Evolutionary conservation across 2,113 vertebrate species (phyloP).

Genomic region (Trogon surrucura): DNA sequence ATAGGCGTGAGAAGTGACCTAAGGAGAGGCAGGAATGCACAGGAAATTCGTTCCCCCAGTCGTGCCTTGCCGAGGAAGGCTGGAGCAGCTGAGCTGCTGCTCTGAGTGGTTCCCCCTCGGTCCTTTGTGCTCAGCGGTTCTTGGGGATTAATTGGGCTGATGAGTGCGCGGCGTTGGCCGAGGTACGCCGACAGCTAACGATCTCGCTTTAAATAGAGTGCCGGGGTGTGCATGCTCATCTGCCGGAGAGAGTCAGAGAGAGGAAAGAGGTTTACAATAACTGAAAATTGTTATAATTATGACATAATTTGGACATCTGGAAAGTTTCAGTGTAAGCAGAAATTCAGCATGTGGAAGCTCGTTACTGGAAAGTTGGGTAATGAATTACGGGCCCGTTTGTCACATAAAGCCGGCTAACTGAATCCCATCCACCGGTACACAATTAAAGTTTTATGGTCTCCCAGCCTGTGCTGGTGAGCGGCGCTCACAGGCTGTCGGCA

Average conservation of each 20-base stretch:
- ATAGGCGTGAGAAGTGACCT: not conserved
- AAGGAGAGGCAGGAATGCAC: not conserved
- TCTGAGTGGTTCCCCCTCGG: not conserved
- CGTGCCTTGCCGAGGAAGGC: not conserved
- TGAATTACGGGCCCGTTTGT: constrained; percentile 5
- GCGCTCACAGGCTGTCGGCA: not conserved
- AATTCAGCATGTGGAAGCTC: constrained; percentile 9
- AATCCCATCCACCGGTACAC: not conserved
- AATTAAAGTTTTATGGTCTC: not conserved
- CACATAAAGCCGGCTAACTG: not conserved
- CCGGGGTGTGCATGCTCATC: not conserved
- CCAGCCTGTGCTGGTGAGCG: not conserved
- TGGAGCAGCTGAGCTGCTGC: not conserved
- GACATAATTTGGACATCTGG: constrained; percentile 58
- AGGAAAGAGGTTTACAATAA: constrained; percentile 38
- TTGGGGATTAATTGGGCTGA: not conserved
- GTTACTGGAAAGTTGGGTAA: constrained; percentile 1
- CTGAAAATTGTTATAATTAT: constrained; percentile 37
- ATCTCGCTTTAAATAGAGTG: not conserved
- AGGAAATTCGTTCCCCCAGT: not conserved
- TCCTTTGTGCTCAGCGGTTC: not conserved
- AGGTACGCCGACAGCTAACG: constrained; percentile 1
- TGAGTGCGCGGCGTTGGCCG: not conserved
- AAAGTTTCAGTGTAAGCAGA: constrained; percentile 31
- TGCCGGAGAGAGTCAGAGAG: not conserved